phyloP scores from a whole-genome alignment of 2,888 invertebrate species.

The Drosophila mulleri region DNA sequence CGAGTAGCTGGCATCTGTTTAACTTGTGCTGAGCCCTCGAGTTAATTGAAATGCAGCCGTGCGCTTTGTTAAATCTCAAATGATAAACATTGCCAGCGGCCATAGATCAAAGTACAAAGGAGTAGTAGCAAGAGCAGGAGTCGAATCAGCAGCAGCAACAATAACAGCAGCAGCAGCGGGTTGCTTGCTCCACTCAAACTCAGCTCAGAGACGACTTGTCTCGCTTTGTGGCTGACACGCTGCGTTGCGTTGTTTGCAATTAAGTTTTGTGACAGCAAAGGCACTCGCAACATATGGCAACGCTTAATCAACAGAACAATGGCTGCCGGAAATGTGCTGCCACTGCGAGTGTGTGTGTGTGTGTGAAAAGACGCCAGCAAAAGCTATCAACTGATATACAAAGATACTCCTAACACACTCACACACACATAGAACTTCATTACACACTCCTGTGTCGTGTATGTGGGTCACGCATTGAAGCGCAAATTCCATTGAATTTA shows the following conservation, averaged over 20 bases:
- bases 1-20: constrained; percentile 38
- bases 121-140: neutral
- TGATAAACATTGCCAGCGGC: constrained; percentile 45
- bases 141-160: neutral
- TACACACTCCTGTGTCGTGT: neutral
- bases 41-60: constrained; percentile 69
- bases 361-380: constrained; percentile 17
- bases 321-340: constrained; percentile 64
- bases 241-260: constrained; percentile 66
- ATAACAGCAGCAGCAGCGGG: neutral
- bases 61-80: constrained; percentile 57
- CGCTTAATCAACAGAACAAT: constrained; percentile 70
- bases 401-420: constrained; percentile 15
- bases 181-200: neutral
- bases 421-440: neutral
- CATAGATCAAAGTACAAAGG: constrained; percentile 34
- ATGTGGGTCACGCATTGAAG: constrained; percentile 41
- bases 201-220: constrained; percentile 6
- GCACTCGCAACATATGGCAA: constrained; percentile 62
- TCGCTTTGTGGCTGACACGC: constrained; percentile 44
- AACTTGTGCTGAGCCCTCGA: constrained; percentile 56
- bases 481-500: constrained; percentile 68
- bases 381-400: constrained; percentile 13
- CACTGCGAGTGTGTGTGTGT: constrained; percentile 15
- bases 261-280: constrained; percentile 66